phyloP scores from a whole-genome alignment of 2,113 vertebrate species.

The Mirounga angustirostris region DNA sequence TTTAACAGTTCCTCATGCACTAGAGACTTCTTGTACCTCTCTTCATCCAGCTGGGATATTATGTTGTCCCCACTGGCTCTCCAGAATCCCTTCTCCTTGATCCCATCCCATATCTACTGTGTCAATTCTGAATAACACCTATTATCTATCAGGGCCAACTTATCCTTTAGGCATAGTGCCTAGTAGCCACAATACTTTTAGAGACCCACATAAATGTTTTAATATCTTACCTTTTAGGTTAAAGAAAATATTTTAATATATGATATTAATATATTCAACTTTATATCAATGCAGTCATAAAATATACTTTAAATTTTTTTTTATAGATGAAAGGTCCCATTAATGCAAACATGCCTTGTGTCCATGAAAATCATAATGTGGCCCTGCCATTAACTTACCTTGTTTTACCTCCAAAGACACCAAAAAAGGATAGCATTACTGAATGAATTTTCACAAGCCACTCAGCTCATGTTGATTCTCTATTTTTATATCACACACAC shows the following conservation, averaged over 20 bases:
- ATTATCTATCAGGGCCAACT: background rate
- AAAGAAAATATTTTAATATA: background rate
- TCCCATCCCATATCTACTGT: too few relatives aligned
- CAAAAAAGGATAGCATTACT: too few relatives aligned
- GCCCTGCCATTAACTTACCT: background rate
- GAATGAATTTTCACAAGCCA: background rate
- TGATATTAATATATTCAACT: background rate
- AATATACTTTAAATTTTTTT: background rate
- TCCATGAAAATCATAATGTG: background rate
- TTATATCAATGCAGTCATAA: background rate
- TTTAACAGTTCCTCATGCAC: background rate
- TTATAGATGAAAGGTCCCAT: background rate
- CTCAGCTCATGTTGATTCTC: background rate
- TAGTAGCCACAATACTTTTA: background rate
- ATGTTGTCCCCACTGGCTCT: accelerated
- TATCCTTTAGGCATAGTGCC: background rate
- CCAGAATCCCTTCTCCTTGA: background rate
- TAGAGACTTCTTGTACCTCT: background rate
- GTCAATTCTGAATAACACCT: background rate
- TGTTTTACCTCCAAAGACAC: background rate
- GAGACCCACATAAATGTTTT: background rate
- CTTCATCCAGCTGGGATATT: background rate
- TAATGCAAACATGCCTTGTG: background rate
- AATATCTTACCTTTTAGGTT: background rate
- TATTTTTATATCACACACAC: background rate